Base-by-base conservation (phyloP, 2,113 vertebrate genomes). In the Colinus virginianus region DNA sequence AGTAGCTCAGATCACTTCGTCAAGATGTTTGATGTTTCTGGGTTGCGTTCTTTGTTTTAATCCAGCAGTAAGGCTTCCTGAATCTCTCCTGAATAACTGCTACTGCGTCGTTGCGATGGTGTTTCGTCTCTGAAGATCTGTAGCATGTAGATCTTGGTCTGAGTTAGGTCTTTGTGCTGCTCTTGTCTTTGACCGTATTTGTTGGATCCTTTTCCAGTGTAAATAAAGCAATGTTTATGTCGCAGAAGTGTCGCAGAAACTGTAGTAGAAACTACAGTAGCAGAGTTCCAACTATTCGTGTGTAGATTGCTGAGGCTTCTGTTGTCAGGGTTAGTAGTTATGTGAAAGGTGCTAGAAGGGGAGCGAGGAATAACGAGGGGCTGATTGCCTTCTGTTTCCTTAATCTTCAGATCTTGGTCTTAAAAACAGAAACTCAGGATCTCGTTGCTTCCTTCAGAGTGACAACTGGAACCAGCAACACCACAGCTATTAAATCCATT, bases 401-500 rank as follows among this genome's bases (percentile, higher is more conserved):
- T 88, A 12, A 83, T 96, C 94, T 96, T 91, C 95, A 99, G 99
- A 99, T 99, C 84, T 97, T 99, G 96, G 99, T 99, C 78, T 96
- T 99, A 92, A 99, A 99, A 97, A 99, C 99, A 64, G 98, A 99
- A 96, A 98, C 98, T 87, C 99, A 99, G 98, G 99, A 99, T 84
- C 97, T 99, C 79, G 99, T 99, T 92, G 99, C 99, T 63, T 99
- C 99, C 61, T 99, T 99, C 98, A 98, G 99, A 97, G 99, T 99
- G 78, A 99, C 99, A 25, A 99, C 99, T 15, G 99, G 99, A 46
- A 99, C 99, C 94, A 99, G 99, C 97, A 99, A 99, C 98, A 99
- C 99, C 84, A 99, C 99, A 1, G 99, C 99, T 78, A 99, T 99
- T 88, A 99, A 99, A 93, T 99, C 99, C 13, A 99, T 99, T 19